phyloP scores from a whole-genome alignment of 30 jellyfish, hydroid and myxozoan species.

The Mastigias papua region DNA sequence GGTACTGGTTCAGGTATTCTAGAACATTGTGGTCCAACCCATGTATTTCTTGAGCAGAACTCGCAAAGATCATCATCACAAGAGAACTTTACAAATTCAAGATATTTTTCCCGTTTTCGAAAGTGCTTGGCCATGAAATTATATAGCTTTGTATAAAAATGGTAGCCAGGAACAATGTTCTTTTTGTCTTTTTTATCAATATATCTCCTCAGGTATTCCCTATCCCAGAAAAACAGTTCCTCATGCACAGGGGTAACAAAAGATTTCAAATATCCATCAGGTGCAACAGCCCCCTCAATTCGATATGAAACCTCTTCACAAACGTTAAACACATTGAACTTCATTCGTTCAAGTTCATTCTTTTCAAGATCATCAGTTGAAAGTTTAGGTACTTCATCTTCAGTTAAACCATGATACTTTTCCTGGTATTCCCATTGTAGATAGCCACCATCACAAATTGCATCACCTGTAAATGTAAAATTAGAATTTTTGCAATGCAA shows the following conservation, averaged over 20 bases:
- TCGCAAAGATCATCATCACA: too few relatives aligned
- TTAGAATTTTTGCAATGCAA: not conserved
- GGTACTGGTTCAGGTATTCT: too few relatives aligned
- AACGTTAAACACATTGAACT: constrained; percentile 35
- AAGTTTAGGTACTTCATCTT: constrained; percentile 8
- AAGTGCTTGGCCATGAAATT: too few relatives aligned
- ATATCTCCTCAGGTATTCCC: constrained; percentile 3
- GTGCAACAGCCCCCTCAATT: constrained; percentile 49
- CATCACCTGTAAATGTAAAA: constrained; percentile 22
- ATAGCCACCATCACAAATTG: constrained; percentile 55
- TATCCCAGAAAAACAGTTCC: constrained; percentile 38
- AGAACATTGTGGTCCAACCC: too few relatives aligned
- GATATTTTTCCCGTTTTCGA: too few relatives aligned
- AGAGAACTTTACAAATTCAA: too few relatives aligned
- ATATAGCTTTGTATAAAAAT: constrained; percentile 19
- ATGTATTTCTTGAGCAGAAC: too few relatives aligned
- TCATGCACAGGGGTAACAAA: not conserved
- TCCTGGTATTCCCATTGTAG: constrained; percentile 32
- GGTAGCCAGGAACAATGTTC: constrained; percentile 23
- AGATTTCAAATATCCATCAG: constrained; percentile 39
- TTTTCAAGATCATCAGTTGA: constrained; percentile 28
- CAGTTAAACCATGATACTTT: constrained; percentile 19
- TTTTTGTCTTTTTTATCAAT: not conserved
- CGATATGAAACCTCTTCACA: constrained; percentile 35
- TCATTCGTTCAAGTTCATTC: constrained; percentile 30